Evolutionary conservation across 2,888 invertebrate species (phyloP), one percentile per base, ranked within the genome.

Genomic region (Tolmerus cingulatus): DNA sequence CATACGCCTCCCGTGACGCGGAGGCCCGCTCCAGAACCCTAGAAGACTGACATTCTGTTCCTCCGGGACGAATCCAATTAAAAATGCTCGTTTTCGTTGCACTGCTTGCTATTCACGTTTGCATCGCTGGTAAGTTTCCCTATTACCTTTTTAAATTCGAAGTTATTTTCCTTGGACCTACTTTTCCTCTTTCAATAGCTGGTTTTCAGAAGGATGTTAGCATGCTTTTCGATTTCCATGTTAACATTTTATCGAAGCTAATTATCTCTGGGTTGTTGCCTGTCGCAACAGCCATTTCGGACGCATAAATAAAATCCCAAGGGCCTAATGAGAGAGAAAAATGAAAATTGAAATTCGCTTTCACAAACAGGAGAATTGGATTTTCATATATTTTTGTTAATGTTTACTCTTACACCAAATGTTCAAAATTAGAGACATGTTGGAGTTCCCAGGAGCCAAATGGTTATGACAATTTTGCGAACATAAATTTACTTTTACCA

Each of bases 121-220:
- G 93, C 90, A 91, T 92, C 88, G 92, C 93, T 89, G 92, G 92
- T 92, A 90, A 92, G 93, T 92, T 51, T 30, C 5, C 19, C 57
- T 82, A 12, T 1, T 30, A 1, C 30, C 9, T n/a, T 37, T 76
- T n/a, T 14, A 19, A 76, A 30, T 16, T 37, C n/a, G 37, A 5
- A 27, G 0, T 12, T n/a, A 12, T 66, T 23, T 66, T 12, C 40
- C 3, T 40, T 40, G 12, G n/a, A 3, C 9, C 8, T 1, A n/a
- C 8, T 66, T 5, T 14, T 43, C 43, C 16, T 46, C 5, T 46
- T 66, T 66, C 9, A 9, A 66, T 66, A 27, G 23, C 23, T 66
- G 19, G 14, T 12, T 57, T 57, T 57, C 8, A 1, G n/a, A 19
- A 9, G 9, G 23, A 57, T 57, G 9, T 57, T 66, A 27, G 19